phyloP scores from a whole-genome alignment of 2,888 invertebrate genomes.

The Leptinotarsa rubiginosa region DNA sequence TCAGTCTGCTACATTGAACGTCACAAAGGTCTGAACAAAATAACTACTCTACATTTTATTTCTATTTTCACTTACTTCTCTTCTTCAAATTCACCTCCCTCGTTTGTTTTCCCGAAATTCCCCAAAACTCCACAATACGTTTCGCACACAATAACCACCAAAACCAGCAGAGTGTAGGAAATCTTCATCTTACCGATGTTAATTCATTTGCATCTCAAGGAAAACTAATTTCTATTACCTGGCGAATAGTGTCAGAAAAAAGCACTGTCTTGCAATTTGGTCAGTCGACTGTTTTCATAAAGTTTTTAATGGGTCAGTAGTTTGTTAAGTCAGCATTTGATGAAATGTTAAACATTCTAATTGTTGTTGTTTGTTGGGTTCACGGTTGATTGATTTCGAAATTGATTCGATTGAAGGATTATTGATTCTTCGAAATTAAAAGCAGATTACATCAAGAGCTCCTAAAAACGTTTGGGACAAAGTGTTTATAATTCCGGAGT shows the following conservation, averaged over 20 bases:
- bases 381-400: conserved; percentile 6
- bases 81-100: neutral
- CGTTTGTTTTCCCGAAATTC: neutral
- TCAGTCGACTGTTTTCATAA: conserved; percentile 12
- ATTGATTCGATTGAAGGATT: conserved; percentile 2
- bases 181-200: neutral
- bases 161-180: neutral
- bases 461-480: neutral
- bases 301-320: conserved; percentile 24
- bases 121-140: conserved; percentile 8
- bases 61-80: neutral
- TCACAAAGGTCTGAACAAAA: neutral
- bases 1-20: no score
- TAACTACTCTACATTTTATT: neutral
- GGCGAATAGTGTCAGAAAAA: neutral
- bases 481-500: no score
- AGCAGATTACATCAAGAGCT: neutral
- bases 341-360: conserved; percentile 25
- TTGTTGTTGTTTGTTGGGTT: conserved; percentile 5
- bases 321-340: conserved; percentile 24
- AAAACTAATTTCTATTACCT: conserved; percentile 12
- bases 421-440: neutral
- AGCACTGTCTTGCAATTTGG: conserved; percentile 14
- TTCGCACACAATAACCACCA: neutral
- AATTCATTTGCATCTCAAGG: neutral